phyloP scores from a whole-genome alignment of 2,888 invertebrate genomes.

The Homarus gammarus region DNA sequence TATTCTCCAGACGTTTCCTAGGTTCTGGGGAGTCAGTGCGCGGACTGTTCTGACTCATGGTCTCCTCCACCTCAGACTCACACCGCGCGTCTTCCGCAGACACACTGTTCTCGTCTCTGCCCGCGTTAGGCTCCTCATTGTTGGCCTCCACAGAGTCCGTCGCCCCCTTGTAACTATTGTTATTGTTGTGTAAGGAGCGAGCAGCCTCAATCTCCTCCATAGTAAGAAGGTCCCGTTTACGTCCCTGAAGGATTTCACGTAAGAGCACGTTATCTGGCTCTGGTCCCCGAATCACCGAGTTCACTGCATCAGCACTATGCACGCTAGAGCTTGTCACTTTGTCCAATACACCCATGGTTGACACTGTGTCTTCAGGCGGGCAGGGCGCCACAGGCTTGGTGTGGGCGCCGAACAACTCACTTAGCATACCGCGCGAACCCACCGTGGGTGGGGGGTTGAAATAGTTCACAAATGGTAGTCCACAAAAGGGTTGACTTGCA shows the following conservation, averaged over 20 bases:
- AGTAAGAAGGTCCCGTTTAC: conserved; percentile 63
- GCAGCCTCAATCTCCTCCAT: conserved; percentile 73
- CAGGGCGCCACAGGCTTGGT: conserved; percentile 71
- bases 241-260: conserved; percentile 74
- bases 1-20: conserved; percentile 96
- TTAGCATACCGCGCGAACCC: conserved; percentile 73
- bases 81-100: conserved; percentile 67
- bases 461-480: conserved; percentile 74
- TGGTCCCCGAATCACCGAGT: conserved; percentile 68
- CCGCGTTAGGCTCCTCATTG: conserved; percentile 66
- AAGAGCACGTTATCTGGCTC: conserved; percentile 75
- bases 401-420: conserved; percentile 74
- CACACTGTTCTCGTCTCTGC: conserved; percentile 69
- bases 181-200: conserved; percentile 74
- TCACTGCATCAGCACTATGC: conserved; percentile 67
- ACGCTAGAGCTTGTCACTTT: conserved; percentile 68
- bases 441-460: conserved; percentile 67
- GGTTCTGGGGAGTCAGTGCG: conserved; percentile 79
- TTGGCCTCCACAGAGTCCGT: conserved; percentile 62
- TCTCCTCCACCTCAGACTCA: conserved; percentile 73
- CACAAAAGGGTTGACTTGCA: conserved; percentile 71
- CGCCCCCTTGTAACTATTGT: conserved; percentile 74
- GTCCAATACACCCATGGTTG: conserved; percentile 74
- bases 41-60: conserved; percentile 62
- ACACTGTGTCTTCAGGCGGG: conserved; percentile 68